Evolutionary conservation across 2,797 vertebrate genomes (phyloP).

Genomic region (Hypotaenidia philippensis): DNA sequence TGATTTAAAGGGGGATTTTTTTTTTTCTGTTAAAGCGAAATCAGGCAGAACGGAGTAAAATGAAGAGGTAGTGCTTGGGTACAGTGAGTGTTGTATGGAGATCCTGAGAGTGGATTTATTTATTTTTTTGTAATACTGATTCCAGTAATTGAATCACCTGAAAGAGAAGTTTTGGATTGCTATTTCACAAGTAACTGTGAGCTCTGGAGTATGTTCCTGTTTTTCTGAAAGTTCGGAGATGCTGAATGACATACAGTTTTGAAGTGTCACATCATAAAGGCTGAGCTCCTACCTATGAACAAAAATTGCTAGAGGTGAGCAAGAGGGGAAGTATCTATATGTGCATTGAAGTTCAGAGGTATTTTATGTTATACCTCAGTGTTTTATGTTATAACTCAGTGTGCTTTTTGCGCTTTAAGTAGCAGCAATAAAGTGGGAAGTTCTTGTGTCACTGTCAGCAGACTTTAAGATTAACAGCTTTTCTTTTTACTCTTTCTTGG

Average conservation of each 20-base stretch:
- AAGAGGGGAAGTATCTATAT: background rate
- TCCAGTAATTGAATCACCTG: background rate
- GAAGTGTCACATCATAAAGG: background rate
- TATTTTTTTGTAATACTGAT: background rate
- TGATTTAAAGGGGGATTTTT: background rate
- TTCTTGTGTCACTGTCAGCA: background rate
- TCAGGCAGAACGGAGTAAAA: background rate
- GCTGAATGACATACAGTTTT: background rate
- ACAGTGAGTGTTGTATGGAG: background rate
- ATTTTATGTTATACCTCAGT: background rate
- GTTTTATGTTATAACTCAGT: background rate
- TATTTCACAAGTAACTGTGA: background rate
- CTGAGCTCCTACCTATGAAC: background rate
- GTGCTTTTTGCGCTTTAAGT: background rate
- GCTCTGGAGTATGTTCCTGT: background rate
- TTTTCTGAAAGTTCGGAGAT: background rate
- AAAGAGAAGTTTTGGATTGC: background rate
- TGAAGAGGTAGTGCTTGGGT: background rate
- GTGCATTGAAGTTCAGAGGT: conserved; percentile 17
- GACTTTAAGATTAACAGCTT: background rate
- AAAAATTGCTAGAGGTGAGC: conserved; percentile 23
- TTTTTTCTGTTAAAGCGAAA: background rate
- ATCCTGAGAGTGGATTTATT: background rate
- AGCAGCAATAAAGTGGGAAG: conserved; percentile 11
- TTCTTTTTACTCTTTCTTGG: background rate